A percentile compares a stretch with the other conserved stretches of the same genome.
Conservation (phyloP, 2,113 vertebrate genomes). For the Phocoena phocoena region DNA sequence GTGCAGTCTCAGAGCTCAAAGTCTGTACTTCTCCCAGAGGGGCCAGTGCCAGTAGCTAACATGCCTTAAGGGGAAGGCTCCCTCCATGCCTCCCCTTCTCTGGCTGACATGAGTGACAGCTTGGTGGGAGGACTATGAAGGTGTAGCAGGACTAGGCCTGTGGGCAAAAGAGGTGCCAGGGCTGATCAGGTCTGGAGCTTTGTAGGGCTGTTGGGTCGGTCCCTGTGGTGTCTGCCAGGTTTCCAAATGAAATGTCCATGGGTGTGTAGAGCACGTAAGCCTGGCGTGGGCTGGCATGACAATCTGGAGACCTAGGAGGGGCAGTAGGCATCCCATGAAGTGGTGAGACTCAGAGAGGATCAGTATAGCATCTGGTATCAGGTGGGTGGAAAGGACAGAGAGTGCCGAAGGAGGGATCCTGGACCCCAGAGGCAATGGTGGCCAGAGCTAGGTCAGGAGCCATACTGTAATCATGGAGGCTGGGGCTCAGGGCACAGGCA, state of each 20-base stretch:
- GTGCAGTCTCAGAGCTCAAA: neutral
- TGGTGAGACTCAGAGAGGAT: neutral
- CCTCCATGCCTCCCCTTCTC: neutral
- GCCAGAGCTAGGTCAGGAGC: neutral
- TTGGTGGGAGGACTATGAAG: neutral
- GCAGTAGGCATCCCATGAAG: neutral
- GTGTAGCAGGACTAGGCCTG: neutral
- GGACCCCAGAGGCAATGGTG: neutral
- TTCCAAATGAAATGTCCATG: neutral
- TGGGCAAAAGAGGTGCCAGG: neutral
- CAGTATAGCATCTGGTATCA: no score
- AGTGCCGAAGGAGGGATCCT: neutral
- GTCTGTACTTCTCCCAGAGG: neutral
- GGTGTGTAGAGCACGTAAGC: neutral
- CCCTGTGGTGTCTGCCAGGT: neutral
- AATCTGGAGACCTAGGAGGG: neutral
- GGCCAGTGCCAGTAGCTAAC: neutral
- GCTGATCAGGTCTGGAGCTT: neutral
- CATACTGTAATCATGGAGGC: neutral
- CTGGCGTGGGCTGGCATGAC: neutral
- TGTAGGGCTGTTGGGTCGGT: neutral
- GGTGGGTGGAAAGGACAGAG: neutral
- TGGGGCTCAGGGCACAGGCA: neutral
- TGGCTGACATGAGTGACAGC: neutral
- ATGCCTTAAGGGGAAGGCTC: neutral